phyloP scores from a whole-genome alignment of 1,140 invertebrate species.

The Mya arenaria region DNA sequence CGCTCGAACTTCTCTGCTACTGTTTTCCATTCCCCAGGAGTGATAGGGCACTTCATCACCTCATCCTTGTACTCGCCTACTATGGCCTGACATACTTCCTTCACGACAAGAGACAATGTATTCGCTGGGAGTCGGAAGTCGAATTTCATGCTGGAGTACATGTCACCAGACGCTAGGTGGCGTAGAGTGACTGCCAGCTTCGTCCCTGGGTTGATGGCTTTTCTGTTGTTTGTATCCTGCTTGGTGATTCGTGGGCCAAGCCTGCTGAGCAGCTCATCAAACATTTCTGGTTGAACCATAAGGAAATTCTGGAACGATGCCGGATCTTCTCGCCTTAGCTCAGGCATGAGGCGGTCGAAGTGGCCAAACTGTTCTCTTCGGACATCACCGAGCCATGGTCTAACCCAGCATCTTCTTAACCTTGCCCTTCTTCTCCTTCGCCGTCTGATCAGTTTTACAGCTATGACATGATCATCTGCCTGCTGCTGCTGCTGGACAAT shows the following conservation, averaged over 20 bases:
- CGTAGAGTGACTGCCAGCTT: conserved; percentile 15
- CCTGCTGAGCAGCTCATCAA: conserved; percentile 35
- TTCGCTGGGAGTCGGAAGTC: background rate
- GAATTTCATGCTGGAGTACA: no score
- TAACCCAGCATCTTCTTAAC: conserved; percentile 25
- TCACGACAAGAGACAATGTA: conserved; percentile 7
- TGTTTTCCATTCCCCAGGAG: conserved; percentile 37
- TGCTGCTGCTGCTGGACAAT: conserved; percentile 4
- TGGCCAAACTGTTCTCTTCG: background rate
- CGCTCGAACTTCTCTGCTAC: conserved; percentile 22
- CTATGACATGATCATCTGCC: background rate
- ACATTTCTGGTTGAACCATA: background rate
- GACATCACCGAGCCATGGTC: conserved; percentile 16
- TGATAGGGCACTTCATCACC: no score
- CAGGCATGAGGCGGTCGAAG: conserved; percentile 8
- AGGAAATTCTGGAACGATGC: conserved; percentile 15
- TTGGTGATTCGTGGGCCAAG: conserved; percentile 28
- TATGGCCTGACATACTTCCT: conserved; percentile 48
- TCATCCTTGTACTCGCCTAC: conserved; percentile 48
- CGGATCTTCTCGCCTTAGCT: conserved; percentile 18
- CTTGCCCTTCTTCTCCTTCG: conserved; percentile 26
- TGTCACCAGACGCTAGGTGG: background rate
- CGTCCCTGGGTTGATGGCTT: conserved; percentile 22
- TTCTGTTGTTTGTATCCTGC: conserved; percentile 36
- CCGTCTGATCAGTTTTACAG: background rate